Percentiles rank a stretch among this genome's conserved stretches.
Conservation (phyloP, 1,140 invertebrate genomes). For the Lerema accius region DNA sequence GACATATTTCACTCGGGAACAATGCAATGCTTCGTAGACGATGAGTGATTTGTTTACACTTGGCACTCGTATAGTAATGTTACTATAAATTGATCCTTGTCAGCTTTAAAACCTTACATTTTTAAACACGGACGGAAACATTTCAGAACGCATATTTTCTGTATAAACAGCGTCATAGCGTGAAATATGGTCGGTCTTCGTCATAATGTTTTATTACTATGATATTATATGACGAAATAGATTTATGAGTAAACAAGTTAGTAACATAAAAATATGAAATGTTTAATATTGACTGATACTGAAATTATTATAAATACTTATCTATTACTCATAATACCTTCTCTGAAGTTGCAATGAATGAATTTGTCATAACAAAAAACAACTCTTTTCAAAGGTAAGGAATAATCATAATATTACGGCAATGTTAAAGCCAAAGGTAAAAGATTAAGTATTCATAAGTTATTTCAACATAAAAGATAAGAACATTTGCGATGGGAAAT, state of each 20-base stretch:
- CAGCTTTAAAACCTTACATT: background rate
- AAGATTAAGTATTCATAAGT: background rate
- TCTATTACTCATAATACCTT: no score
- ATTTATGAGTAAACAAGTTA: no score
- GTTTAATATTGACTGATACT: no score
- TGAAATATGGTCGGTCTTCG: no score
- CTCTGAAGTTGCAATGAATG: no score
- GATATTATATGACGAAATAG: no score
- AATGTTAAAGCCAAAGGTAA: background rate
- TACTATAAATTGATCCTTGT: background rate
- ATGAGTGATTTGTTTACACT: slow-evolving; percentile 14
- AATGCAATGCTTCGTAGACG: slow-evolving; percentile 11
- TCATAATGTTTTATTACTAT: no score
- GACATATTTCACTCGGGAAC: slow-evolving; percentile 14
- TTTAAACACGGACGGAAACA: background rate
- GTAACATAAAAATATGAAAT: no score
- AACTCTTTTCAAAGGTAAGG: background rate
- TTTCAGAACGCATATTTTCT: no score
- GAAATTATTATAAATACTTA: no score
- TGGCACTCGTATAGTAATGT: background rate
- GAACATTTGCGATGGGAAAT: background rate
- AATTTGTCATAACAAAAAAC: background rate
- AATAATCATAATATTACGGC: background rate
- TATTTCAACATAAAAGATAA: background rate
- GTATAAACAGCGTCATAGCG: no score